Percentiles rank a stretch among this genome's conserved stretches.
These are phyloP conservation scores for Entomobrya proxima DNA, from an alignment of 2,888 invertebrate genomes.

Conservation along the genomic window DNA sequence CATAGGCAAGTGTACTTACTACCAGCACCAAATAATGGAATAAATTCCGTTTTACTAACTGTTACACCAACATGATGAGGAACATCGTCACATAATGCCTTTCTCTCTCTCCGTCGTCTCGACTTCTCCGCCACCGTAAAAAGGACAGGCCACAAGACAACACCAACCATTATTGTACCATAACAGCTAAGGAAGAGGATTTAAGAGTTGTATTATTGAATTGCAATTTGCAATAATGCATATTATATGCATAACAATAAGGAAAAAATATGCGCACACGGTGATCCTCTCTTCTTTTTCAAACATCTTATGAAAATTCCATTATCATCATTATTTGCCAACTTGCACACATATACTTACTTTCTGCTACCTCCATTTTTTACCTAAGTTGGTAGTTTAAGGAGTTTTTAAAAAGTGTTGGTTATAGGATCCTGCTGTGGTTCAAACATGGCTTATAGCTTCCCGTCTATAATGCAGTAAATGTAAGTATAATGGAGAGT, in stretches of 20 bases:
- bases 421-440: not conserved
- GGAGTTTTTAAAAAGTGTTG: not conserved
- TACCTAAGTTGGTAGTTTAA: not conserved
- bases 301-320: slow-evolving; percentile 47
- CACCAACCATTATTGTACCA: too few relatives aligned
- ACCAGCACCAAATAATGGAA: not conserved
- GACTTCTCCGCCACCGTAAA: not conserved
- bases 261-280: not conserved
- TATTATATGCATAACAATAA: slow-evolving; percentile 29
- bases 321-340: slow-evolving; percentile 31
- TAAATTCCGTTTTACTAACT: slow-evolving; percentile 21
- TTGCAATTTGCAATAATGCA: slow-evolving; percentile 43
- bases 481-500: not conserved
- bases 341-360: not conserved
- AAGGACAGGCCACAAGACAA: not conserved
- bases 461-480: not conserved
- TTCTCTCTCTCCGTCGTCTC: slow-evolving; percentile 35
- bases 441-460: not conserved
- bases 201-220: slow-evolving; percentile 25
- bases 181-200: not conserved
- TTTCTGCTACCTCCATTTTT: not conserved
- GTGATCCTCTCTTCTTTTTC: slow-evolving; percentile 9
- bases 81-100: slow-evolving; percentile 9
- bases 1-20: slow-evolving; percentile 33
- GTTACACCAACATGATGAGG: not conserved